Evolutionary conservation across 2,888 invertebrate species (phyloP).

Genomic region (Yponomeuta plumbellus): DNA sequence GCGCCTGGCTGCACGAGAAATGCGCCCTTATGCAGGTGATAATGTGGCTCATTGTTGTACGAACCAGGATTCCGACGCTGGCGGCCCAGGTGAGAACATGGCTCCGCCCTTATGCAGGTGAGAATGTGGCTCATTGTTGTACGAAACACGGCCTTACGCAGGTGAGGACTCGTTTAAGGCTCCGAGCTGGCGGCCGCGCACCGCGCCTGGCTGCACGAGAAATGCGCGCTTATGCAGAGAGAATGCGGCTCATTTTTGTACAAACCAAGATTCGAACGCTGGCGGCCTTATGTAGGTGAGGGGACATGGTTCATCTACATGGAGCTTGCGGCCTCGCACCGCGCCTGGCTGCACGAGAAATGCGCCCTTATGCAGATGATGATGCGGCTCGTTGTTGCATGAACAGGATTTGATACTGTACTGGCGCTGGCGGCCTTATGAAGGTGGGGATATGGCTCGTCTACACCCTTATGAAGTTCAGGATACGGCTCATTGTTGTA

Average conservation of each 20-base stretch:
- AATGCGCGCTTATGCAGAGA: slow-evolving; percentile 85
- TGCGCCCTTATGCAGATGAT: slow-evolving; percentile 83
- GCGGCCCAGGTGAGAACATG: slow-evolving; percentile 78
- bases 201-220: slow-evolving; percentile 94
- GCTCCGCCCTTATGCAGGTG: too few species aligned
- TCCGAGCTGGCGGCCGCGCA: slow-evolving; percentile 91
- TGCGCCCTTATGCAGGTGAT: slow-evolving; percentile 83
- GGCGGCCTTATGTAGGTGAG: slow-evolving; percentile 61
- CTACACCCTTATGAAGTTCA: too few species aligned
- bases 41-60: not conserved
- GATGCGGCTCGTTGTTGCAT: not conserved
- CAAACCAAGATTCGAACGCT: slow-evolving; percentile 61
- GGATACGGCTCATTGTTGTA: not conserved
- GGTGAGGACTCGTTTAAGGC: too few species aligned
- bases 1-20: slow-evolving; percentile 95
- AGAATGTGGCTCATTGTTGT: not conserved
- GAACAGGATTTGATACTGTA: slow-evolving; percentile 64
- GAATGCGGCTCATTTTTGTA: slow-evolving; percentile 12
- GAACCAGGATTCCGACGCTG: slow-evolving; percentile 62
- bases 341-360: slow-evolving; percentile 95
- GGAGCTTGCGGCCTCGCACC: slow-evolving; percentile 89
- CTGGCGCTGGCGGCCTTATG: slow-evolving; percentile 79
- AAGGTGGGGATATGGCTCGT: too few species aligned
- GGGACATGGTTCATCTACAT: slow-evolving; percentile 78
- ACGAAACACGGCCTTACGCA: too few species aligned